Percentiles rank a stretch among this genome's conserved stretches.
These are phyloP conservation scores for Mastomys coucha DNA, from an alignment of 2,113 vertebrate genomes.

Conservation along the genomic window DNA sequence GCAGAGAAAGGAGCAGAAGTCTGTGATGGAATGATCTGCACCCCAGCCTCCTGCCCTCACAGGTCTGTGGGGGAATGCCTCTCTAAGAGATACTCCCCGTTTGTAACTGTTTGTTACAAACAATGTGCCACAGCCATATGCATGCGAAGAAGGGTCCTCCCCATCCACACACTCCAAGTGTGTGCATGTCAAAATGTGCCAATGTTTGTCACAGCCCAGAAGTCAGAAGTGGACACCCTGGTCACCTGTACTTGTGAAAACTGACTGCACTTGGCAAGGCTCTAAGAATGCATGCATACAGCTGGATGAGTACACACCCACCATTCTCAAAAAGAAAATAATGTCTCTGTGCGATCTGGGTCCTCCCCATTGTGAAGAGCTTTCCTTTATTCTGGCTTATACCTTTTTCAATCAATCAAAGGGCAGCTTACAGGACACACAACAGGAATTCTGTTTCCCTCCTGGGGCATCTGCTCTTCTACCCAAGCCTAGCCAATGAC, in stretches of 20 bases:
- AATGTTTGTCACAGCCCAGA: background rate
- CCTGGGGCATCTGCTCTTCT: background rate
- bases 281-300: background rate
- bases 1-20: background rate
- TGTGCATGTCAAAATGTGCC: background rate
- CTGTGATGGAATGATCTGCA: background rate
- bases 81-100: background rate
- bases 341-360: constrained; percentile 25
- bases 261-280: background rate
- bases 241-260: background rate
- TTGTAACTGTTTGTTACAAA: constrained; percentile 3
- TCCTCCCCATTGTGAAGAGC: constrained; percentile 58
- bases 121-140: background rate
- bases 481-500: constrained; percentile 5
- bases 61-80: background rate
- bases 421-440: constrained; percentile 63
- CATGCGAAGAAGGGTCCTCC: background rate
- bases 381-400: constrained; percentile 59
- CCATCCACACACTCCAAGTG: background rate
- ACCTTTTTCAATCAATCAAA: constrained; percentile 77
- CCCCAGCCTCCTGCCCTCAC: background rate
- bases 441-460: constrained; percentile 55
- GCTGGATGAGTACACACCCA: background rate
- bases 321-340: constrained; percentile 72
- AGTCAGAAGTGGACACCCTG: background rate